Evolutionary conservation across 2,888 invertebrate species (phyloP), one percentile per base, ranked within the genome.

Genomic region (Nemurella pictetii): DNA sequence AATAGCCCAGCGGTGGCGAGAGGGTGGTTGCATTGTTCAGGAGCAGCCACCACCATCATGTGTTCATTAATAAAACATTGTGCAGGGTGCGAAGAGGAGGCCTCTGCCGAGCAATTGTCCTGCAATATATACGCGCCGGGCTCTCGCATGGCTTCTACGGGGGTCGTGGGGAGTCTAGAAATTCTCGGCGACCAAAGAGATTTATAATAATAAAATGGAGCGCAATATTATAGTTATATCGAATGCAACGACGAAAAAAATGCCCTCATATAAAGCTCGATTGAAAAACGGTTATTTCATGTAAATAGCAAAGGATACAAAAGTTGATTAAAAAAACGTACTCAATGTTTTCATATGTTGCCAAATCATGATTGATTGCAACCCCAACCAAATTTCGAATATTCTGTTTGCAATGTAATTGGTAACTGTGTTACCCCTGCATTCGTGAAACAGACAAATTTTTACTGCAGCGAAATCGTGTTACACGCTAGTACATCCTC

Each of bases 1-100:
- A 75, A 75, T 26, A 25, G 75, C 75, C 27, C 27, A 75, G 75
- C 75, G 27, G 55, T 55, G 55, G 15, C 55, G 55, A 55, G 55
- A 20, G 55, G 15, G 9, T n/a, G n/a, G n/a, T n/a, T 1, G 20
- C 55, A 55, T 55, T 55, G 55, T 55, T 55, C 55, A 20, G 15
- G 15, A 12, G 55, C 12, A 55, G 55, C 55, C 12, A 55, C 55
- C 55, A 55, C 55, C 55, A 55, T 26, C 75, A 75, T 28, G 26
- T 75, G 75, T 75, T 75, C 75, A 75, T 75, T 75, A 75, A 75
- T 75, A 75, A 26, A 75, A 75, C 75, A 27, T 28, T 28, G 75
- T 75, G 75, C 28, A 28, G 12, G n/a, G 75, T 75, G 75, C 9
- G 75, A 27, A 28, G 26, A 12, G 15, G 75, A 28, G 15, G n/a